Evolutionary conservation across 2,113 vertebrate genomes (phyloP), one percentile per base, ranked within the genome.

Genomic region (Misgurnus anguillicaudatus): DNA sequence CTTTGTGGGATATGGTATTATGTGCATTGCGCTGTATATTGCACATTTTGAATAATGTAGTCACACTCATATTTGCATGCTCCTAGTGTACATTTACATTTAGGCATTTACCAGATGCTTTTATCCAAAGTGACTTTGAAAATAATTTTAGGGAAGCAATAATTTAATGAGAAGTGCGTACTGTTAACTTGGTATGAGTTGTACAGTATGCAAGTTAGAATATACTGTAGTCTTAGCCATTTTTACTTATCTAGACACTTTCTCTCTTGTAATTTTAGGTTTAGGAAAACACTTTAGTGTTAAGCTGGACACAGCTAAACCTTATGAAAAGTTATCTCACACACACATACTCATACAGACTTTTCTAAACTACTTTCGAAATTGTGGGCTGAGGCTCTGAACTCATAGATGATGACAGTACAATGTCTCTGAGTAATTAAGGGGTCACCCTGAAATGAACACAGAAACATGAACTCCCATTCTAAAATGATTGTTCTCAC

Each of bases 401-500:
- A 71, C 77, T 80, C 62, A 67, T 81, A 80, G 69, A 24, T 51
- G 38, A 76, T 71, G 77, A 83, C 73, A 80, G 70, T 47, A 36
- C 80, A 61, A 74, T 47, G 69, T 63, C 69, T 78, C 24, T 1
- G 75, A 61, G 70, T 79, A 21, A 84, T 84, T 87, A 84, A 80
- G 70, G 24, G 85, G 78, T 88, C 45, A 17, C 71, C 60, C 61
- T 84, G 77, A 83, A 83, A 86, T 85, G 62, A 86, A 84, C 75
- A 80, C 78, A 17, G 65, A 60, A 80, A 76, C 67, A 85, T 86
- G 70, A 81, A 88, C 58, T 79, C 82, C 63, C 60, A 77, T 83
- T 72, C 64, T 71, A 78, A 82, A 87, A 76, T 80, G 55, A 86
- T 83, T 85, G 81, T 86, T 82, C 85, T 87, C 80, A 79, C 83